Conservation (phyloP, 2,797 vertebrate species). For the Falco novaeseelandiae region DNA sequence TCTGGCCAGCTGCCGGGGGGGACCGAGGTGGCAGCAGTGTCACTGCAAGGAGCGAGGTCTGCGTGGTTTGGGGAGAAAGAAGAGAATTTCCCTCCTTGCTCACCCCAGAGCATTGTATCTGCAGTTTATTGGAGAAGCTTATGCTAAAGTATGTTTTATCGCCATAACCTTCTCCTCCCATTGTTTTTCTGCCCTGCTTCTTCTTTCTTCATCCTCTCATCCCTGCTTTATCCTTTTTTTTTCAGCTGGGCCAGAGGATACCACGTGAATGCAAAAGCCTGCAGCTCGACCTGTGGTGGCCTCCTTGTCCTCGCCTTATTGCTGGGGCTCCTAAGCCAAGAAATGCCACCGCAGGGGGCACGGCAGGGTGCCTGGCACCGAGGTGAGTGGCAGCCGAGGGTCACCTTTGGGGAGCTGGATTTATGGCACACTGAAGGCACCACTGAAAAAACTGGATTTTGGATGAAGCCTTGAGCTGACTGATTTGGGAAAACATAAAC, state of each 20-base stretch:
- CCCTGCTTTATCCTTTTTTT: not conserved
- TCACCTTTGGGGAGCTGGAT: not conserved
- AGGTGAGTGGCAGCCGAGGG: not conserved
- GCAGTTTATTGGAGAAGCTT: not conserved
- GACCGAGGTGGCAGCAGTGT: not conserved
- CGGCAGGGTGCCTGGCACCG: not conserved
- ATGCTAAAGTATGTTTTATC: not conserved
- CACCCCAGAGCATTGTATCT: accelerated
- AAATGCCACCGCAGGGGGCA: not conserved
- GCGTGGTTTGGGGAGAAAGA: not conserved
- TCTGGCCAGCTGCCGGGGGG: not conserved
- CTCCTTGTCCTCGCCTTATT: not conserved
- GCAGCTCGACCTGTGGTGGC: not conserved
- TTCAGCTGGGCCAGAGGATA: not conserved
- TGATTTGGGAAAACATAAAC: not conserved
- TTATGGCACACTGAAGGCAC: not conserved
- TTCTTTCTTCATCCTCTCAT: not conserved
- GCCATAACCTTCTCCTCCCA: not conserved
- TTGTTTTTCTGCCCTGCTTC: not conserved
- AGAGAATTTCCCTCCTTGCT: not conserved
- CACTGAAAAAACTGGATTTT: not conserved
- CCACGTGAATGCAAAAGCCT: not conserved
- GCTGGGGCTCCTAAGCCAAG: not conserved
- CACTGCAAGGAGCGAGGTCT: not conserved
- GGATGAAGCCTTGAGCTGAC: not conserved